These are phyloP conservation scores for Heliothis subflexa DNA, from an alignment of 1,140 invertebrate species.

Conservation along the genomic window DNA sequence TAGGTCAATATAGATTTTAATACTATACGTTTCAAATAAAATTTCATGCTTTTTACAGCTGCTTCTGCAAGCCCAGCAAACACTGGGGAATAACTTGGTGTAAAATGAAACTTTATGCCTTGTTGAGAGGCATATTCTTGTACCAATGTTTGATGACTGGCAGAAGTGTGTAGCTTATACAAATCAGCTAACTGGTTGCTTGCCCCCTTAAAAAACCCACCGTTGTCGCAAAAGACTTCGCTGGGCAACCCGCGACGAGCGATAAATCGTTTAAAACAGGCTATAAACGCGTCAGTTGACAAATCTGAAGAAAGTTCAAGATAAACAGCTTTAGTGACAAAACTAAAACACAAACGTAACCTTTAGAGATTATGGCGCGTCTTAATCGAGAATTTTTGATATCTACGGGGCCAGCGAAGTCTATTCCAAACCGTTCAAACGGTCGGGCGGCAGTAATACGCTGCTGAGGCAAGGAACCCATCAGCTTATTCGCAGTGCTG, in stretches of 20 bases:
- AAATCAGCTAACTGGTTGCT: conserved; percentile 6
- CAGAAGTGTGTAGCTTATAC: background rate
- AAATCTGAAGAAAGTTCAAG: conserved; percentile 50
- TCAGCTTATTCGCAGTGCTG: background rate
- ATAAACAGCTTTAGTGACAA: conserved; percentile 49
- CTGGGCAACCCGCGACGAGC: conserved; percentile 64
- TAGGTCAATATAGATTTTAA: conserved; percentile 51
- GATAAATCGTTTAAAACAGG: conserved; percentile 72
- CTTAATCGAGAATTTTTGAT: background rate
- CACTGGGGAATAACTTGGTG: conserved; percentile 65
- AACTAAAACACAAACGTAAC: conserved; percentile 7
- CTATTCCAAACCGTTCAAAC: background rate
- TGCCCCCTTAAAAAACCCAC: conserved; percentile 25
- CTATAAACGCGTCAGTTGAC: conserved; percentile 67
- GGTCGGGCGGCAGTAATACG: background rate
- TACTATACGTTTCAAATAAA: conserved; percentile 71
- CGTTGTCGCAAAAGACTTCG: conserved; percentile 71
- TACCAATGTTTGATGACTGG: background rate
- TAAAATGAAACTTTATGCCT: conserved; percentile 61
- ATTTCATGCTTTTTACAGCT: conserved; percentile 46
- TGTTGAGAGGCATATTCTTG: background rate
- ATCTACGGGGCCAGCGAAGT: background rate
- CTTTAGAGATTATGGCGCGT: background rate
- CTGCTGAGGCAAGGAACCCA: background rate
- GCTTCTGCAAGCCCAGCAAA: conserved; percentile 62